Percentiles rank a stretch among this genome's conserved stretches.
Conservation (phyloP, 2,113 vertebrate genomes). For the Phrynocephalus versicolor region DNA sequence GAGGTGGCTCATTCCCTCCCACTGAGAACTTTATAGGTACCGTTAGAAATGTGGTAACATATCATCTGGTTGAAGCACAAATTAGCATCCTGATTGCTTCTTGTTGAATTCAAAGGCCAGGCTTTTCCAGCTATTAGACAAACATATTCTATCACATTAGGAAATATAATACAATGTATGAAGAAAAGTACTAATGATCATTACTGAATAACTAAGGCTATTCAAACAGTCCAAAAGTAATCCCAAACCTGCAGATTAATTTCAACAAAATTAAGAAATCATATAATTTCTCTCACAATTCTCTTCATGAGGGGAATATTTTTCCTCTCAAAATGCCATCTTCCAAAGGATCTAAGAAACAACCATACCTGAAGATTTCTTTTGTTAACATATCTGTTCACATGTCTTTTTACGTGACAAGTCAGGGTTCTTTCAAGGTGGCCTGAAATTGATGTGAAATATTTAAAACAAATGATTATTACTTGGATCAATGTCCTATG, state of each 20-base stretch:
- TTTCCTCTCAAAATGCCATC: not conserved
- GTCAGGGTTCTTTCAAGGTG: not conserved
- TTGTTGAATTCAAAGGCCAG: constrained; percentile 42
- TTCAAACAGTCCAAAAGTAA: too few relatives aligned
- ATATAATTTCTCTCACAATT: not conserved
- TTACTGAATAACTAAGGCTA: not conserved
- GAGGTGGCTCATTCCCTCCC: constrained; percentile 10
- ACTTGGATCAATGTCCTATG: too few relatives aligned
- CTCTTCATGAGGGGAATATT: not conserved
- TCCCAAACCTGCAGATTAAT: too few relatives aligned
- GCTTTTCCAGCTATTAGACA: constrained; percentile 1
- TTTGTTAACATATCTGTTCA: too few relatives aligned
- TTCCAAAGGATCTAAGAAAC: not conserved
- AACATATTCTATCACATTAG: constrained; percentile 34
- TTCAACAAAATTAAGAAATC: not conserved
- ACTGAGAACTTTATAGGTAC: constrained; percentile 12
- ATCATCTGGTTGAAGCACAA: not conserved
- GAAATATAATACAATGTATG: not conserved
- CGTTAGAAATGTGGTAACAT: not conserved
- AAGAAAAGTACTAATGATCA: not conserved
- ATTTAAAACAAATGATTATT: too few relatives aligned
- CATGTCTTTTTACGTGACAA: not conserved
- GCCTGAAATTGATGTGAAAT: not conserved
- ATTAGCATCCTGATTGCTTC: constrained; percentile 17
- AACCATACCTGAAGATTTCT: not conserved